phyloP scores from a whole-genome alignment of 2,797 vertebrate species.

The Ctenopoma multispine region DNA sequence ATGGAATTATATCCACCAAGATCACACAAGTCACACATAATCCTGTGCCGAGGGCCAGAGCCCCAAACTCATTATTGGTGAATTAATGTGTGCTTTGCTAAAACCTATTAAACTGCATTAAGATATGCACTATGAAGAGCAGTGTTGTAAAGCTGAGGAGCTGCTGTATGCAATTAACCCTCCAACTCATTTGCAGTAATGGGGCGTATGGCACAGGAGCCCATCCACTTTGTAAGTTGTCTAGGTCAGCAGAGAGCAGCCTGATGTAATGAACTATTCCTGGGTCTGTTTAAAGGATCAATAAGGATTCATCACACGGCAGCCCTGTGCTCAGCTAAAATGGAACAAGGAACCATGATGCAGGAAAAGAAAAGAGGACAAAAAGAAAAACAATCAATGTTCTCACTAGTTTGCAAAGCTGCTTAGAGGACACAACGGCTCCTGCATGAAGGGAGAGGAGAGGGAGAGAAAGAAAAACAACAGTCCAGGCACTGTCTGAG shows the following conservation, averaged over 20 bases:
- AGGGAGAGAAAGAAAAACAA: slow-evolving; percentile 23
- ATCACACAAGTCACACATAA: slow-evolving; percentile 58
- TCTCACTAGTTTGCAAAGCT: slow-evolving; percentile 19
- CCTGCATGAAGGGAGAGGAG: background rate
- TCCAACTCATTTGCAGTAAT: slow-evolving; percentile 65
- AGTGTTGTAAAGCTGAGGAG: slow-evolving; percentile 7
- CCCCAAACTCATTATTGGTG: slow-evolving; percentile 52
- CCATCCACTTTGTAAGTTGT: slow-evolving; percentile 53
- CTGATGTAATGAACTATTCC: slow-evolving; percentile 76
- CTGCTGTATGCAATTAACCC: slow-evolving; percentile 33
- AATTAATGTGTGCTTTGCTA: slow-evolving; percentile 47
- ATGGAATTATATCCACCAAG: slow-evolving; percentile 58
- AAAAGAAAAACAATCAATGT: slow-evolving; percentile 17
- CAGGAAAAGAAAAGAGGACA: slow-evolving; percentile 22
- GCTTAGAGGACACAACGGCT: slow-evolving; percentile 40
- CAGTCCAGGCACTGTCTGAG: slow-evolving; percentile 45
- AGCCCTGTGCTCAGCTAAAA: slow-evolving; percentile 59
- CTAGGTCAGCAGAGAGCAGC: slow-evolving; percentile 70
- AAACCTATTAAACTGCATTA: slow-evolving; percentile 56
- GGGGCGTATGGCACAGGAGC: slow-evolving; percentile 25
- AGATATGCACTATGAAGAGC: slow-evolving; percentile 30
- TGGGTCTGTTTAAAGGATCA: slow-evolving; percentile 65
- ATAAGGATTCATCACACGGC: slow-evolving; percentile 67
- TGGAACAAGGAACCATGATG: slow-evolving; percentile 40
- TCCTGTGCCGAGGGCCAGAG: slow-evolving; percentile 26